A percentile compares a stretch with the other conserved stretches of the same genome.
Conservation (phyloP, 2,888 invertebrate species). For the Microdon myrmicae region DNA sequence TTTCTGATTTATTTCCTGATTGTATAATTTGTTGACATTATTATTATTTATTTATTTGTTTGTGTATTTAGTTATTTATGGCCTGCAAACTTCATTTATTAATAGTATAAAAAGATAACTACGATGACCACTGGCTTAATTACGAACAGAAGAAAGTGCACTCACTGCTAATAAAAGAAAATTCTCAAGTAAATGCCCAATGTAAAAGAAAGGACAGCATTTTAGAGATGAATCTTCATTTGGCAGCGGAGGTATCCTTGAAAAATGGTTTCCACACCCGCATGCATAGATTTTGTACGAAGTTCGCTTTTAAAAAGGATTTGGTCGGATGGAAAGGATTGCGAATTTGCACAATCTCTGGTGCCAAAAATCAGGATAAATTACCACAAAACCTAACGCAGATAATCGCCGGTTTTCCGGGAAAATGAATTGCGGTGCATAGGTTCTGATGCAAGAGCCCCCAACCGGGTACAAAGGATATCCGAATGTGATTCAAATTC, state of each 20-base stretch:
- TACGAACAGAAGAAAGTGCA: no score
- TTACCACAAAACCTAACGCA: constrained; percentile 42
- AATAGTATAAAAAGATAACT: no score
- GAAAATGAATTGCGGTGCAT: constrained; percentile 15
- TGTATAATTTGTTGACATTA: no score
- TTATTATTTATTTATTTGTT: no score
- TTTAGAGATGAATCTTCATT: constrained; percentile 47
- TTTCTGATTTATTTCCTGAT: no score
- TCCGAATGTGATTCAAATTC: no score
- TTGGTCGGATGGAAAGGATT: constrained; percentile 37
- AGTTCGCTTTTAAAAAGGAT: constrained; percentile 27
- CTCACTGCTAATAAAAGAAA: no score
- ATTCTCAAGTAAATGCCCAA: no score
- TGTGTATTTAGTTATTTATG: no score
- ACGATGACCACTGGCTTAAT: no score
- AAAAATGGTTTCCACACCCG: constrained; percentile 43
- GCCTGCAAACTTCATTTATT: no score
- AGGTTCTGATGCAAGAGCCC: constrained; percentile 9
- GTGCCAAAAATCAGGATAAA: constrained; percentile 50
- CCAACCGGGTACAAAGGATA: neutral
- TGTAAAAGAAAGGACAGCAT: no score
- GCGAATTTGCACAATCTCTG: constrained; percentile 40
- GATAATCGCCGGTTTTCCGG: constrained; percentile 32
- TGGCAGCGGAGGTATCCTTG: constrained; percentile 23
- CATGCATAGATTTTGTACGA: constrained; percentile 48